Base-by-base conservation (phyloP, 2,888 invertebrate genomes). In the Heterodera filipjevi region DNA sequence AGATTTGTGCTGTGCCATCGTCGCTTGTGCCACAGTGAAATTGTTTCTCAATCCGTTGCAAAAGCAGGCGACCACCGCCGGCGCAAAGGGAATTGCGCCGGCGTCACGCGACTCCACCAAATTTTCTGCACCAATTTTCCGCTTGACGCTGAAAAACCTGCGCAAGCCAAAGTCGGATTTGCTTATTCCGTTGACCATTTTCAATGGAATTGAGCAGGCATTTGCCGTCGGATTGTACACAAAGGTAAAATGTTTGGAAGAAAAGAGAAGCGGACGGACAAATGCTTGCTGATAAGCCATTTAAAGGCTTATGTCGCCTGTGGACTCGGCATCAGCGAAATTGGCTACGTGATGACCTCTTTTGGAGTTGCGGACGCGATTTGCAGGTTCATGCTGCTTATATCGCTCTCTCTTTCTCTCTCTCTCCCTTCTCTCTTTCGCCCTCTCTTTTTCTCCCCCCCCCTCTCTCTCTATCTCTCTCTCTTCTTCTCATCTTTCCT, bases 121-220 rank as follows among this genome's bases (percentile, higher is more conserved):
- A 30, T 85, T 87, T 77, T 79, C 81, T n/a, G 77, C 82, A n/a
- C 78, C 85, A 39, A 78, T 88, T 27, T 76, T 84, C 22, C 59
- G 86, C 1, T 84, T 95, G 27, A 96, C 97, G 0, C 93, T 94
- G 80, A 93, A 93, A 89, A 96, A 97, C 89, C 91, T 95, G 88
- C 94, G 94, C 90, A 94, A 95, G 89, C 94, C 94, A 0, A 84
- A 85, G 73, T 82, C 82, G 46, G 79, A 96, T 87, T 92, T 97
- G 10, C 92, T 98, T 53, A 95, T 97, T 82, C 96, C 96, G 1
- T 93, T 98, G 82, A 98, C 97, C n/a, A 91, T 98, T 75, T 98
- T 95, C 93, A 95, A 96, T 86, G 97, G 97, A 79, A 94, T 98
- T 93, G 96, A 97, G 89, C 97, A 97, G 90, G 97, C 96, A 0